phyloP scores from a whole-genome alignment of 1,140 invertebrate species.

The Pristionchus pacificus region DNA sequence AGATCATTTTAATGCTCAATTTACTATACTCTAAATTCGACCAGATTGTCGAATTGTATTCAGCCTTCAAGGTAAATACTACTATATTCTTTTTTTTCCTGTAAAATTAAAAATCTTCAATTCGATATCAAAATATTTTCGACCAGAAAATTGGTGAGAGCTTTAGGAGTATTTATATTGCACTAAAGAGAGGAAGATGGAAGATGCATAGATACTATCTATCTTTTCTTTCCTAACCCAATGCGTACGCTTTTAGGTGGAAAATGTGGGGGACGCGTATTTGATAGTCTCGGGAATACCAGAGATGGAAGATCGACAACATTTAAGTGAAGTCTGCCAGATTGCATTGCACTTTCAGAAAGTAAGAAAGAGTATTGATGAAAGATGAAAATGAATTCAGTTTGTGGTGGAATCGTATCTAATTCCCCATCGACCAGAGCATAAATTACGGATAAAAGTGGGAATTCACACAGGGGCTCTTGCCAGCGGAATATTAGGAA shows the following conservation, averaged over 20 bases:
- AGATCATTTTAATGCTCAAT: not conserved
- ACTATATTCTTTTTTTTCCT: too few relatives aligned
- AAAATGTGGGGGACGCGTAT: constrained; percentile 31
- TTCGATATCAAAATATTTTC: too few relatives aligned
- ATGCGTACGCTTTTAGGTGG: constrained; percentile 11
- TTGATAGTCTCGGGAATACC: constrained; percentile 28
- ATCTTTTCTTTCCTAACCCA: too few relatives aligned
- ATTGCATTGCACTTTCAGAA: constrained; percentile 15
- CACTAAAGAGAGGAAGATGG: too few relatives aligned
- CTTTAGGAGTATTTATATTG: too few relatives aligned
- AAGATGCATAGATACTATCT: too few relatives aligned
- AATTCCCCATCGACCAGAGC: constrained; percentile 17
- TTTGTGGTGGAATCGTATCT: constrained; percentile 18
- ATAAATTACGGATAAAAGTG: constrained; percentile 21
- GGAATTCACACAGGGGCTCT: constrained; percentile 25
- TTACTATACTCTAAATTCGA: not conserved
- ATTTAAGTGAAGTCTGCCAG: constrained; percentile 17
- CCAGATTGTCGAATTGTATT: not conserved
- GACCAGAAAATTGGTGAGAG: too few relatives aligned
- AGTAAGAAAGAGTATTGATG: constrained; percentile 1
- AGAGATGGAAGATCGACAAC: constrained; percentile 8
- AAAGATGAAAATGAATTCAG: constrained; percentile 3
- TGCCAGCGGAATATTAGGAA: constrained; percentile 25
- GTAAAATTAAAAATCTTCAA: too few relatives aligned
- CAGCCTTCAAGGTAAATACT: not conserved